Evolutionary conservation across 1,140 invertebrate species (phyloP).

Genomic region (Polypedilum pembai): DNA sequence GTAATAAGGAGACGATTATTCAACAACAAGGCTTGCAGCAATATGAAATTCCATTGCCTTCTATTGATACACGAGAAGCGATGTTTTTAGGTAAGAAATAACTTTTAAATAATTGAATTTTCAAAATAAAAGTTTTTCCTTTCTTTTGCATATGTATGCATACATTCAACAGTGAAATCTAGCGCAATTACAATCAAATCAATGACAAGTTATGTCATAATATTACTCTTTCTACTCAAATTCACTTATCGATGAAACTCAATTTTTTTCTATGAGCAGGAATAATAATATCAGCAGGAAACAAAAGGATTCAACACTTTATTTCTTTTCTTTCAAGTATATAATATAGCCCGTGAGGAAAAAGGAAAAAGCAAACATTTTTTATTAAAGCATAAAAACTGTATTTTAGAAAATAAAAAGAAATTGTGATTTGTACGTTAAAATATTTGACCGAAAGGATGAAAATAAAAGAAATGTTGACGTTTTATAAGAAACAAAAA

Average conservation of each 20-base stretch:
- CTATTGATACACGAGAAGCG: conserved; percentile 52
- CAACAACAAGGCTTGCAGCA: conserved; percentile 39
- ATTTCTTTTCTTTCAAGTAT: background rate
- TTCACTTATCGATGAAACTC: conserved; percentile 17
- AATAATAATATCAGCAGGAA: background rate
- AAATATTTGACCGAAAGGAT: background rate
- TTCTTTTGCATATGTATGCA: background rate
- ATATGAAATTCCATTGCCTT: conserved; percentile 36
- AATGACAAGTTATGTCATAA: background rate
- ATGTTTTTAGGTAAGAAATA: conserved; percentile 49
- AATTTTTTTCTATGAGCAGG: background rate
- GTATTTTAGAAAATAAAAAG: background rate
- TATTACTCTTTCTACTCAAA: background rate
- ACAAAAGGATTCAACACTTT: background rate
- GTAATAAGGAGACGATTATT: conserved; percentile 48
- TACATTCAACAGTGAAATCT: background rate
- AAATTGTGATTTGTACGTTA: conserved; percentile 4
- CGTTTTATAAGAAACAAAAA: conserved; percentile 10
- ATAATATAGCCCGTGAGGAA: background rate
- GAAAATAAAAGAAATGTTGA: conserved; percentile 5
- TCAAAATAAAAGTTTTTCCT: background rate
- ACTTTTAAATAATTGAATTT: conserved; percentile 9
- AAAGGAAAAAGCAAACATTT: background rate
- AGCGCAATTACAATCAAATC: conserved; percentile 21
- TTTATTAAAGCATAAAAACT: background rate